Conservation (phyloP, 2,113 vertebrate species). For the Seriola rivoliana region DNA sequence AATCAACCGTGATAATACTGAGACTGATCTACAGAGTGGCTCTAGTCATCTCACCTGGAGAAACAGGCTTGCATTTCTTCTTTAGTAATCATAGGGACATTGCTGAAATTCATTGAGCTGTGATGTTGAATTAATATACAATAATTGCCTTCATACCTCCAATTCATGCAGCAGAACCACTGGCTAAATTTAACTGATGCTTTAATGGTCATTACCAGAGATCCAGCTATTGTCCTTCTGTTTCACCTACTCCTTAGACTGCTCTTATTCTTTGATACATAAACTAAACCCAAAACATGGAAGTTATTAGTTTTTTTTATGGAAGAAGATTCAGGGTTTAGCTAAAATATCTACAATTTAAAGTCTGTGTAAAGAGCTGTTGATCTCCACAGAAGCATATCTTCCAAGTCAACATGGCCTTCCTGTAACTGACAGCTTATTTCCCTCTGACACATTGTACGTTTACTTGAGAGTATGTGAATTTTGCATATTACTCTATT, state of each 20-base stretch:
- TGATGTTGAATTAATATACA: not conserved
- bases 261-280: not conserved
- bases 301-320: not conserved
- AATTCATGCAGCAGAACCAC: not conserved
- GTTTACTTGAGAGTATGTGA: constrained; percentile 40
- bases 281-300: constrained; percentile 10
- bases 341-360: constrained; percentile 45
- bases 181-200: not conserved
- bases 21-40: not conserved
- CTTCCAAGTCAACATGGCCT: constrained; percentile 38
- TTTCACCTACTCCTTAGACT: not conserved
- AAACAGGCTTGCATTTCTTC: constrained; percentile 4
- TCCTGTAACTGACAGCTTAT: constrained; percentile 51
- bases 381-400: constrained; percentile 30
- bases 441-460: constrained; percentile 46
- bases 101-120: not conserved
- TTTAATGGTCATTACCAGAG: not conserved
- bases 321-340: constrained; percentile 8
- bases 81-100: not conserved
- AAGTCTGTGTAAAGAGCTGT: constrained; percentile 30
- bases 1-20: not conserved
- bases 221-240: not conserved
- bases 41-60: not conserved
- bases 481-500: constrained; percentile 45
- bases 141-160: not conserved